A percentile compares a stretch with the other conserved stretches of the same genome.
These are phyloP conservation scores for Chelonus formosanus DNA, from an alignment of 2,888 invertebrate species.

Conservation along the genomic window DNA sequence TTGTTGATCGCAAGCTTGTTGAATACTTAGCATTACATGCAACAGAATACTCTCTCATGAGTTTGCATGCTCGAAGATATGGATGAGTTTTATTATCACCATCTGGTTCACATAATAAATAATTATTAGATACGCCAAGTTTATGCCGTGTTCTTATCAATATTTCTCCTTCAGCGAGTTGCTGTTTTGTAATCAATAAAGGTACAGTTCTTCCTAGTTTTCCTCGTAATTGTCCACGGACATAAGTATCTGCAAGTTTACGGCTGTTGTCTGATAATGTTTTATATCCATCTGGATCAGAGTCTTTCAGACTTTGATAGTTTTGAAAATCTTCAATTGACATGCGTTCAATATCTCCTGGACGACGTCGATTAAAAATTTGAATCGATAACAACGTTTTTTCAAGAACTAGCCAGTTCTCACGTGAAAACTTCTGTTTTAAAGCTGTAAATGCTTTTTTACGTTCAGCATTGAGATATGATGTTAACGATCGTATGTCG, in stretches of 20 bases:
- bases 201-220: constrained; percentile 34
- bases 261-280: constrained; percentile 26
- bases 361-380: constrained; percentile 41
- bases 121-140: constrained; percentile 32
- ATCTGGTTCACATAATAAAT: constrained; percentile 36
- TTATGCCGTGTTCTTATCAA: constrained; percentile 7
- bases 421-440: constrained; percentile 21
- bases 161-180: constrained; percentile 28
- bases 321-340: constrained; percentile 38
- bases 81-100: constrained; percentile 17
- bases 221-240: constrained; percentile 32
- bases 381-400: constrained; percentile 34
- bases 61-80: constrained; percentile 43
- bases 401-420: constrained; percentile 33
- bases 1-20: constrained; percentile 39
- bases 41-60: constrained; percentile 42
- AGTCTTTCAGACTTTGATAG: constrained; percentile 35
- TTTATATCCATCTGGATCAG: constrained; percentile 32
- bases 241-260: constrained; percentile 36
- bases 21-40: constrained; percentile 44
- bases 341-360: constrained; percentile 41
- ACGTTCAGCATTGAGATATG: constrained; percentile 18
- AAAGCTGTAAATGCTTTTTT: constrained; percentile 11
- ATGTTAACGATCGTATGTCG: constrained; percentile 26
- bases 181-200: constrained; percentile 26